Evolutionary conservation across 2,888 invertebrate genomes (phyloP).

Genomic region (Campoletis raptor): DNA sequence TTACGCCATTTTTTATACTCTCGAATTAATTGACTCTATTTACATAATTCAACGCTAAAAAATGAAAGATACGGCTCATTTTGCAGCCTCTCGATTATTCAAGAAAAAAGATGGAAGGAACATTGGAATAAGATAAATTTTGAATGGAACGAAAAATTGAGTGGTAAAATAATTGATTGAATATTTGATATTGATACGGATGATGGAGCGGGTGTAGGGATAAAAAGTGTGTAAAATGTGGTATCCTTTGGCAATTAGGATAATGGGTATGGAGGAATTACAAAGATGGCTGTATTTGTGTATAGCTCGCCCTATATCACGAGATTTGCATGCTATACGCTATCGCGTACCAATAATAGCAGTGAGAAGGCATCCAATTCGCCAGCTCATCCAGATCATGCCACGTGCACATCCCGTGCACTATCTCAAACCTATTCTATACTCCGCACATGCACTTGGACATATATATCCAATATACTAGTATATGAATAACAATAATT

Average conservation of each 20-base stretch:
- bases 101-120: too few relatives aligned
- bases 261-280: slow-evolving; percentile 1
- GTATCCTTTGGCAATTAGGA: background rate
- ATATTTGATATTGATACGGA: background rate
- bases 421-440: background rate
- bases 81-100: background rate
- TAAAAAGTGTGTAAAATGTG: background rate
- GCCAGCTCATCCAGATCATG: slow-evolving; percentile 65
- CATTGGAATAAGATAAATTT: background rate
- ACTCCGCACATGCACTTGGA: background rate
- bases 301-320: slow-evolving; percentile 48
- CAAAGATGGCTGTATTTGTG: background rate
- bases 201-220: background rate
- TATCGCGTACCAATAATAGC: slow-evolving; percentile 57
- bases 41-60: background rate
- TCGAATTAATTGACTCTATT: background rate
- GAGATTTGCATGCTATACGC: slow-evolving; percentile 50
- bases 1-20: background rate
- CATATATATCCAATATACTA: background rate
- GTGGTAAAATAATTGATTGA: background rate
- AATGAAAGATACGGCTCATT: background rate
- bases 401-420: slow-evolving; percentile 37
- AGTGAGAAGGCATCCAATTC: slow-evolving; percentile 47
- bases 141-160: background rate
- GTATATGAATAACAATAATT: background rate